Evolutionary conservation across 2,888 invertebrate genomes (phyloP), one percentile per base, ranked within the genome.

Genomic region (Clunio marinus): DNA sequence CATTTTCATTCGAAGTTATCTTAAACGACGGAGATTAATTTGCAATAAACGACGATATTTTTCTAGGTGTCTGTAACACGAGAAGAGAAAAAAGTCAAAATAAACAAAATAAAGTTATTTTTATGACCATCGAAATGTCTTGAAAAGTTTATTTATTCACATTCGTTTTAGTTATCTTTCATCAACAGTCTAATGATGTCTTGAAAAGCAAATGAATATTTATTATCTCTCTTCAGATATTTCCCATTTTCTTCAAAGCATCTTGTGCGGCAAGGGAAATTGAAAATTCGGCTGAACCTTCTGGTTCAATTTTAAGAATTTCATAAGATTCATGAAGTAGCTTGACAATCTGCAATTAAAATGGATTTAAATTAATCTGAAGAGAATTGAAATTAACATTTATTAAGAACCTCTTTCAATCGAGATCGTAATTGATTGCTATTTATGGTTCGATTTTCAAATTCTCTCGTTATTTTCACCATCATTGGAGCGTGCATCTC

Each of bases 401-500:
- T n/a, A 22, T 10, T 32, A 1, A 27, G 13, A 8, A 89, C 88
- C 77, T 90, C 88, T 74, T 84, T 87, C 69, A 91, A 81, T 68
- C 85, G 82, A 5, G 79, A 81, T 70, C 86, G 83, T 27, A 91
- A 79, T 70, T 83, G 84, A 13, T 83, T 82, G 70, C 86, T 85
- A 24, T 82, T 79, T 71, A 86, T 83, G 1, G 80, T 80, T 62
- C 84, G 84, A 55, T 78, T 81, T 74, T 86, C 85, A 75, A 87
- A 86, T 71, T 83, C 82, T 69, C 86, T 80, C 37, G 88, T 88
- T 0, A 90, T 86, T 46, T 89, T 76, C 68, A 91, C 85, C 83
- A 92, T 86, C n/a, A 91, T 80, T 0, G 92, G 91, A 0, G 91
- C 92, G 74, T 93, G 93, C 8, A 93, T 80, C 75, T 93, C 93